Conservation (phyloP, 2,797 vertebrate species). For the Sebastes vulpes region DNA sequence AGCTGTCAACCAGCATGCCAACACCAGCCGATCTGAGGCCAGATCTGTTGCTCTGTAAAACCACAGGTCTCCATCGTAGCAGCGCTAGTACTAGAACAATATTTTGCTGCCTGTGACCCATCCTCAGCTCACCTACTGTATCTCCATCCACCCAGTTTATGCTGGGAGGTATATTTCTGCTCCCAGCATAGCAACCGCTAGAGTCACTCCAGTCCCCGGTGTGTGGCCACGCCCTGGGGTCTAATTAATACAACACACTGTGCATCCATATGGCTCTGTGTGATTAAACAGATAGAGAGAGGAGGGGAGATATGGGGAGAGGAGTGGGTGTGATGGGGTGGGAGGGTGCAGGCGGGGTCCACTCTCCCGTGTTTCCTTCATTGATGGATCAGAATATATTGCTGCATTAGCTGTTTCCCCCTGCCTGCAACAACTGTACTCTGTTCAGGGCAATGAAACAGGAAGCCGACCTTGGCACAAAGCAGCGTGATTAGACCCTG, state of each 20-base stretch:
- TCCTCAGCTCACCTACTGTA: constrained; percentile 8
- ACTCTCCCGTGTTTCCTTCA: constrained; percentile 22
- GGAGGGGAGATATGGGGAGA: constrained; percentile 5
- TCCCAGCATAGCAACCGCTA: constrained; percentile 57
- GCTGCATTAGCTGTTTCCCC: constrained; percentile 38
- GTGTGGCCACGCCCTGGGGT: constrained; percentile 70
- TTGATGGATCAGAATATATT: constrained; percentile 41
- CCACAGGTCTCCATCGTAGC: not conserved
- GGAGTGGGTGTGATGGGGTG: not conserved
- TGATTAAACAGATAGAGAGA: constrained; percentile 66
- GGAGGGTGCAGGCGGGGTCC: not conserved
- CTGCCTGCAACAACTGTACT: constrained; percentile 25
- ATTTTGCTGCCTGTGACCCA: constrained; percentile 9
- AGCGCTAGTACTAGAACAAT: not conserved
- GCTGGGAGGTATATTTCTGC: constrained; percentile 41
- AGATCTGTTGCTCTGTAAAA: not conserved
- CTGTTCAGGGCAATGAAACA: constrained; percentile 46
- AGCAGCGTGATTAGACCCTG: constrained; percentile 54
- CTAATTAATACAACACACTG: constrained; percentile 82
- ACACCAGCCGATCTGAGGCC: constrained; percentile 7
- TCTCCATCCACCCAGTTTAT: constrained; percentile 18
- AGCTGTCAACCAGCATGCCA: not conserved
- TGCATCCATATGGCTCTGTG: constrained; percentile 79
- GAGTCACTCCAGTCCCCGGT: constrained; percentile 47
- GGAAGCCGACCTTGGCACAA: constrained; percentile 66